A percentile compares a stretch with the other conserved stretches of the same genome.
Conservation (phyloP, 2,888 invertebrate species). For the Tipula helvola region DNA sequence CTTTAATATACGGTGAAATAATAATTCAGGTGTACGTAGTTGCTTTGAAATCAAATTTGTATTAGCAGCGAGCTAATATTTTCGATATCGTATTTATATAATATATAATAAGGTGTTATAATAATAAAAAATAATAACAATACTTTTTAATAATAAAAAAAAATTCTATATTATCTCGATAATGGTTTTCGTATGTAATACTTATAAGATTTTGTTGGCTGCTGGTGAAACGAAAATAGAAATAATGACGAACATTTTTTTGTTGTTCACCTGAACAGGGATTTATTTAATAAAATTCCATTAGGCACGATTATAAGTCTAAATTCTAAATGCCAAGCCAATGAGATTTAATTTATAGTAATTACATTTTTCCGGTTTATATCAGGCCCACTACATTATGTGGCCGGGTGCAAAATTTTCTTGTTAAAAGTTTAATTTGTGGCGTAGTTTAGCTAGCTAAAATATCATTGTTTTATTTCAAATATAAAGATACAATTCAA, state of each 20-base stretch:
- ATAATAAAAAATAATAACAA: neutral
- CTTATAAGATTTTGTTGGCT: neutral
- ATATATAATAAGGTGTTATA: neutral
- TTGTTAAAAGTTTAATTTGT: too few species aligned
- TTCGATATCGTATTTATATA: neutral
- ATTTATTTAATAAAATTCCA: neutral
- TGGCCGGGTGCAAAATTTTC: too few species aligned
- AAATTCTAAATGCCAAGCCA: neutral
- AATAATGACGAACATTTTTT: neutral
- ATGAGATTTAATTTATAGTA: neutral
- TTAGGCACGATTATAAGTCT: neutral
- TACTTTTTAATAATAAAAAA: neutral
- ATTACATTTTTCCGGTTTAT: neutral
- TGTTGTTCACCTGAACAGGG: neutral
- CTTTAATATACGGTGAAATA: neutral
- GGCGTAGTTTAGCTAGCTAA: too few species aligned
- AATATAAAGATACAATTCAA: too few species aligned
- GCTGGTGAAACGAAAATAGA: neutral
- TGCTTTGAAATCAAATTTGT: neutral
- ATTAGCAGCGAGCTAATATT: neutral
- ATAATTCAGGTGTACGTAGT: neutral
- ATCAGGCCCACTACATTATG: neutral
- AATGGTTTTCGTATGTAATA: neutral
- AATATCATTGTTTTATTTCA: too few species aligned
- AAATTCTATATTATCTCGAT: neutral